Percentiles rank a stretch among this genome's conserved stretches.
Conservation (phyloP, 2,888 invertebrate species). For the Drosophila meridiana region DNA sequence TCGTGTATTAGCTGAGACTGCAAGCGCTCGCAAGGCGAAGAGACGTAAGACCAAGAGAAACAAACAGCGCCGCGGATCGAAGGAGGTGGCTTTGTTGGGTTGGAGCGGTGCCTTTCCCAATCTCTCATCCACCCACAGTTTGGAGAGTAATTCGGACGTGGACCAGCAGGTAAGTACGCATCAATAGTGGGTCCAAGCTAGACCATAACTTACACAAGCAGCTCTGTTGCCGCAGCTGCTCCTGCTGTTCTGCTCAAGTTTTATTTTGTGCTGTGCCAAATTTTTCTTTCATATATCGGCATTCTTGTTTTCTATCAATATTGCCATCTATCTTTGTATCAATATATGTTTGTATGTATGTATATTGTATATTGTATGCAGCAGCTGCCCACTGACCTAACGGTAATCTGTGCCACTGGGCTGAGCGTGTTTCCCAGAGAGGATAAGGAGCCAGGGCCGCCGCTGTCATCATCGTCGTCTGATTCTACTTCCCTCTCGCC, state of each 20-base stretch:
- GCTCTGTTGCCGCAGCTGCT: not conserved
- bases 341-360: slow-evolving; percentile 29
- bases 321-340: slow-evolving; percentile 14
- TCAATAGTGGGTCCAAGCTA: not conserved
- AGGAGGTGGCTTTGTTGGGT: slow-evolving; percentile 38
- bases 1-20: not conserved
- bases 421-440: slow-evolving; percentile 60
- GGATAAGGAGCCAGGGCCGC: slow-evolving; percentile 16
- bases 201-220: not conserved
- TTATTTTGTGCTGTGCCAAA: not conserved
- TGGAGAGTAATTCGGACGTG: slow-evolving; percentile 47
- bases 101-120: slow-evolving; percentile 45
- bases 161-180: slow-evolving; percentile 45
- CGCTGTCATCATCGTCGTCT: slow-evolving; percentile 17
- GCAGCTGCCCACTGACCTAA: slow-evolving; percentile 49
- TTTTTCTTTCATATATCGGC: not conserved
- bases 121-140: slow-evolving; percentile 27
- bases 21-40: slow-evolving; percentile 16
- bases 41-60: slow-evolving; percentile 22
- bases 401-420: slow-evolving; percentile 46
- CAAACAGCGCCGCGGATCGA: slow-evolving; percentile 34
- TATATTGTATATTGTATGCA: slow-evolving; percentile 34
- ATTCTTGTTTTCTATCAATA: slow-evolving; percentile 8
- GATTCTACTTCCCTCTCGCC: slow-evolving; percentile 27
- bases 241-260: not conserved